phyloP scores from a whole-genome alignment of 2,113 vertebrate genomes.

The Genyomyrus donnyi region DNA sequence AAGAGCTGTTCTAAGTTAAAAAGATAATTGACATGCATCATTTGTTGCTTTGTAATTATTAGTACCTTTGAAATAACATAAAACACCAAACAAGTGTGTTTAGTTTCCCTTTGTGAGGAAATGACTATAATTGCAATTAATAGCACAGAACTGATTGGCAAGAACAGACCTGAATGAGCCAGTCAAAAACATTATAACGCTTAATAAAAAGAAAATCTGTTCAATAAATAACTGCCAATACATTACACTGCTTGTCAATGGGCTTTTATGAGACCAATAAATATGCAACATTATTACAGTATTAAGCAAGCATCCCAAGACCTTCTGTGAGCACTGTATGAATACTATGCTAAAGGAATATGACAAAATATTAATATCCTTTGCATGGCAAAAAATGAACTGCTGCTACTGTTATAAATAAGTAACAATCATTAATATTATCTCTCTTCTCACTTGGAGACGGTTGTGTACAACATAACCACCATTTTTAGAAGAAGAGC shows the following conservation, averaged over 20 bases:
- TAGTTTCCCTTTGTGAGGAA: background rate
- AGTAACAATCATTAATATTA: background rate
- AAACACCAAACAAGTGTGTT: background rate
- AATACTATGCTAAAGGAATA: background rate
- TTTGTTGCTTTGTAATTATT: background rate
- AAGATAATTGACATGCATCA: background rate
- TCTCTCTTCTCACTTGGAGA: background rate
- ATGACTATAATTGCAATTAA: background rate
- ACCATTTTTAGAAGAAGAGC: background rate
- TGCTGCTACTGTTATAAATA: background rate
- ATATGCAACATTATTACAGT: background rate
- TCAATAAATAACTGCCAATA: background rate
- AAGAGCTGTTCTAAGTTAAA: background rate
- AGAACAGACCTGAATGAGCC: background rate
- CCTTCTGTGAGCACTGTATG: background rate
- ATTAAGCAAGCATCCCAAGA: background rate
- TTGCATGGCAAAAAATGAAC: background rate
- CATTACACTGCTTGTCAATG: background rate
- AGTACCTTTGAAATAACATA: background rate
- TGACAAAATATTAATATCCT: background rate
- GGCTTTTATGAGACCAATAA: background rate
- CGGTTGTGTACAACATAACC: background rate
- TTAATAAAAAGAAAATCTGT: background rate
- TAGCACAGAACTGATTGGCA: background rate
- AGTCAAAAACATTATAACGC: background rate